Evolutionary conservation across 2,113 vertebrate species (phyloP).

Genomic region (Periophthalmodon schlosseri): DNA sequence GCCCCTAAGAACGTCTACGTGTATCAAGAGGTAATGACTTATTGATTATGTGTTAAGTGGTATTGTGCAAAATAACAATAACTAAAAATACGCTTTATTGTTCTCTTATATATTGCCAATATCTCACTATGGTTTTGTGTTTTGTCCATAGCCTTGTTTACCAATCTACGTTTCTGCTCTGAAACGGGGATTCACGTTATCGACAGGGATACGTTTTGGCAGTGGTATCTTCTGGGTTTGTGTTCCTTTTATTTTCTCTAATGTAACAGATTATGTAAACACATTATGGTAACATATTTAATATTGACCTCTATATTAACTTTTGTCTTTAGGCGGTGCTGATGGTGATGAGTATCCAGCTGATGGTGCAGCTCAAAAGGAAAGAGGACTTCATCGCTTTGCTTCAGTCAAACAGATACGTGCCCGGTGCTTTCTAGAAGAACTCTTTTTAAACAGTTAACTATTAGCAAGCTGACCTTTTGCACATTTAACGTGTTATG

Average conservation of each 20-base stretch:
- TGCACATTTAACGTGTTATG: conserved; percentile 56
- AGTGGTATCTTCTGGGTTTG: conserved; percentile 71
- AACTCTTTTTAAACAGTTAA: conserved; percentile 31
- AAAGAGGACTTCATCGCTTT: conserved; percentile 72
- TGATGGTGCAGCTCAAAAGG: conserved; percentile 69
- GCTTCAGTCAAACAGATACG: conserved; percentile 69
- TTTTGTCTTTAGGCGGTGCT: conserved; percentile 51
- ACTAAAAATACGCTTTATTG: not conserved
- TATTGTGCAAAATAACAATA: not conserved
- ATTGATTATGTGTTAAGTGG: not conserved
- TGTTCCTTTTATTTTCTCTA: not conserved
- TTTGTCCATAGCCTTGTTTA: conserved; percentile 60
- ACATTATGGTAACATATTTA: not conserved
- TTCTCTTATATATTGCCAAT: not conserved
- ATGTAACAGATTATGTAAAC: not conserved
- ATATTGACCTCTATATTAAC: too few species aligned
- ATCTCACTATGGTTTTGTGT: not conserved
- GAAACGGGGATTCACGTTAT: conserved; percentile 65
- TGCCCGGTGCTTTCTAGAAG: conserved; percentile 69
- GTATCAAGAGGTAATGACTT: conserved; percentile 65
- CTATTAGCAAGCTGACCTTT: conserved; percentile 36
- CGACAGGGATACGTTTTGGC: conserved; percentile 68
- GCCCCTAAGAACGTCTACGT: conserved; percentile 73
- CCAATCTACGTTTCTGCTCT: conserved; percentile 65
- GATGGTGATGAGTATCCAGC: conserved; percentile 69